phyloP scores from a whole-genome alignment of 2,113 vertebrate genomes.

The Kryptolebias marmoratus region DNA sequence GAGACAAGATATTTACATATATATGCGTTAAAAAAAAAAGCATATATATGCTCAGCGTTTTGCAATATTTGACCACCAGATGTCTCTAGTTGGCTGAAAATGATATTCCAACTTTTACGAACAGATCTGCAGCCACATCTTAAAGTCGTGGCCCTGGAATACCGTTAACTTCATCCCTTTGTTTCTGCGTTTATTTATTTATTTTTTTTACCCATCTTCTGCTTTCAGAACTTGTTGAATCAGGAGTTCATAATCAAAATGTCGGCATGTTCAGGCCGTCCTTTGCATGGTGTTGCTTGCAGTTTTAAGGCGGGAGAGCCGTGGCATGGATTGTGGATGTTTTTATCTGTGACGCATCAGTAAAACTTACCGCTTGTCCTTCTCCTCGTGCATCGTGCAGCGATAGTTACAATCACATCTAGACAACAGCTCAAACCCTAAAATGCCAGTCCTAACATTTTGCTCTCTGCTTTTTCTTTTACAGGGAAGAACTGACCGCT shows the following conservation, averaged over 20 bases:
- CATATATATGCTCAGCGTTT: background rate
- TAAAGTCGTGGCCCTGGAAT: slow-evolving; percentile 55
- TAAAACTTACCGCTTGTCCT: background rate
- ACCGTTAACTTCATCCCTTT: slow-evolving; percentile 43
- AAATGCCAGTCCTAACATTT: background rate
- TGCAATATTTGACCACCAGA: slow-evolving; percentile 53
- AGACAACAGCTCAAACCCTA: background rate
- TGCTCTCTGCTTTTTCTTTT: slow-evolving; percentile 3
- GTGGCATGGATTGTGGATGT: slow-evolving; percentile 40
- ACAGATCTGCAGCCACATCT: background rate
- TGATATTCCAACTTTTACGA: background rate
- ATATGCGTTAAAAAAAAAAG: background rate
- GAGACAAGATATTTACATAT: background rate
- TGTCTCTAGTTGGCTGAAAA: slow-evolving; percentile 52
- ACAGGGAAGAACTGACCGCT: slow-evolving; percentile 67
- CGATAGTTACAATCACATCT: slow-evolving; percentile 1
- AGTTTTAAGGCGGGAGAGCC: slow-evolving; percentile 27
- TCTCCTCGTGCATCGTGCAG: slow-evolving; percentile 3
- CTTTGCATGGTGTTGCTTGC: slow-evolving; percentile 62
- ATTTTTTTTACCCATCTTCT: slow-evolving; percentile 17
- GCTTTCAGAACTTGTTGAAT: slow-evolving; percentile 1
- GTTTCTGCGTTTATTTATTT: slow-evolving; percentile 33
- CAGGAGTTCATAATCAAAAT: slow-evolving; percentile 5
- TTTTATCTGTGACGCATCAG: slow-evolving; percentile 15
- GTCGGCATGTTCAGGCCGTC: slow-evolving; percentile 16